Evolutionary conservation across 92 coral and sea anemone genomes (phyloP), one percentile per base, ranked within the genome.

Genomic region (Metridium senile): DNA sequence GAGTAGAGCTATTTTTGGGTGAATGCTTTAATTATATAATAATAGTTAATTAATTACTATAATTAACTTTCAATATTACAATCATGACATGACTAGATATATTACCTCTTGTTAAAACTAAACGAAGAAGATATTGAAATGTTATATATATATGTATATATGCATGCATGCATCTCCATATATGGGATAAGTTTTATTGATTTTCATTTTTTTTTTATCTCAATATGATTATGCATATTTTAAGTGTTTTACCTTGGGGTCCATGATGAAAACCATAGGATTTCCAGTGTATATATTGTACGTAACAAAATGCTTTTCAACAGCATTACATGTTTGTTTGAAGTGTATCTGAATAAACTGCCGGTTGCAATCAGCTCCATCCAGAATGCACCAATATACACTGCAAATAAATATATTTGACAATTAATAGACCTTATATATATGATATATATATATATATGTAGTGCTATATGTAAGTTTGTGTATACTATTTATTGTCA

Each of bases 201-300:
- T 58, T 9, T 11, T 66, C 9, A 1, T 1, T 6, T 30, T 7
- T 28, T 8, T 22, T 29, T 32, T 2, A 1, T n/a, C n/a, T n/a
- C n/a, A n/a, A n/a, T n/a, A n/a, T n/a, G n/a, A n/a, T n/a, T n/a
- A n/a, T n/a, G n/a, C n/a, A n/a, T n/a, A n/a, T n/a, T n/a, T n/a
- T n/a, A n/a, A n/a, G n/a, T n/a, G n/a, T 32, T 35, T 9, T 69
- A 69, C 74, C 74, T 39, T 69, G 0, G 74, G 76, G 66, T 68
- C 83, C 75, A 78, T 78, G 9, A 68, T 78, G 58, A 76, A 62
- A 9, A 79, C 27, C 84, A 79, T 54, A 0, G 84, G 70, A 30
- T 69, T 47, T 1, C 57, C 82, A 29, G 74, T 66, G 63, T 27
- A 67, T 1, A 66, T 25, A 28, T 77, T 77, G n/a, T 9, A 4